A percentile compares a stretch with the other conserved stretches of the same genome.
Conservation (phyloP, 2,888 invertebrate species). For the Hirtodrosophila duncani region DNA sequence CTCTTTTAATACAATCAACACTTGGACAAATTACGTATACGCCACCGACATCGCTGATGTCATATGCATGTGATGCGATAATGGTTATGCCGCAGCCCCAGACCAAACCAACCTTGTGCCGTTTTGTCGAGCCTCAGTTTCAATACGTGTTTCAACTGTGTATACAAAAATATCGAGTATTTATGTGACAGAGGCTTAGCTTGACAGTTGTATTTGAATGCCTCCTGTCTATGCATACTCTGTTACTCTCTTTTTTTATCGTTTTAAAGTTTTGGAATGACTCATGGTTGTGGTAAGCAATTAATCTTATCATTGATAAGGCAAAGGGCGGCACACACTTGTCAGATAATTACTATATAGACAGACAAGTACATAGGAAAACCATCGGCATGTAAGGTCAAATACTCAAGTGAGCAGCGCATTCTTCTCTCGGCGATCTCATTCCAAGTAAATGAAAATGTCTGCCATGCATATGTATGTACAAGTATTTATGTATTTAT, state of each 20-base stretch:
- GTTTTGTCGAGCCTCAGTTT: constrained; percentile 38
- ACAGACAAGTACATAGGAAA: constrained; percentile 12
- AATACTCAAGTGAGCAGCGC: constrained; percentile 25
- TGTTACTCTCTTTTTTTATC: constrained; percentile 6
- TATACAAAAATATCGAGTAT: constrained; percentile 3
- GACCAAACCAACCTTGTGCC: constrained; percentile 66
- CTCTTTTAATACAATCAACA: constrained; percentile 9
- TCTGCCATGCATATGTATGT: constrained; percentile 7
- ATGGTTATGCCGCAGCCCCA: too few species aligned
- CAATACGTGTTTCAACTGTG: constrained; percentile 5
- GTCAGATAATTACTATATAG: constrained; percentile 16
- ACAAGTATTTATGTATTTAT: constrained; percentile 9
- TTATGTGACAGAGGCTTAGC: constrained; percentile 7
- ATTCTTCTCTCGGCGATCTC: neutral
- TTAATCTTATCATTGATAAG: constrained; percentile 72
- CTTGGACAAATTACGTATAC: constrained; percentile 46
- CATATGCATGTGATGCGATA: constrained; percentile 71
- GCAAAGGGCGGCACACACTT: constrained; percentile 55
- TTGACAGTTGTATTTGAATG: constrained; percentile 6
- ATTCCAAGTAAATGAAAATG: constrained; percentile 17
- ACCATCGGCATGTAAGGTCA: neutral
- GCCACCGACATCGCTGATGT: constrained; percentile 50
- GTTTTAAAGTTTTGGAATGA: constrained; percentile 32
- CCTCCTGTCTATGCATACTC: constrained; percentile 23
- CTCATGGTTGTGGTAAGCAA: constrained; percentile 39